These are phyloP conservation scores for Calosoma granatense DNA, from an alignment of 1,140 invertebrate species.

Conservation along the genomic window DNA sequence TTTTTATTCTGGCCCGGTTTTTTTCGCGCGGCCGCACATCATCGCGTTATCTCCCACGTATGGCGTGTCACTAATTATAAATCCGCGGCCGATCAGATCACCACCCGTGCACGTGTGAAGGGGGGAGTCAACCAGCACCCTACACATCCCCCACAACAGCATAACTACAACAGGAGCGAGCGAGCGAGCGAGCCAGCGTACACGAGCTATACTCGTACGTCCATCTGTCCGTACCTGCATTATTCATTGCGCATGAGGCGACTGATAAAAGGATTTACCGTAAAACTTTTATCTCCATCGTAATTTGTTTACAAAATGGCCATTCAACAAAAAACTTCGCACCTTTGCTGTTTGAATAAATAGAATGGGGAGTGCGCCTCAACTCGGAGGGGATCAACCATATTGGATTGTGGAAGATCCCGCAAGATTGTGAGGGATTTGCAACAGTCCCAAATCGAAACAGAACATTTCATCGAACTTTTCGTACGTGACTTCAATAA, in stretches of 20 bases:
- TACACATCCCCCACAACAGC: too few species aligned
- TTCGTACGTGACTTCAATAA: constrained; percentile 33
- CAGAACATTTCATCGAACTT: constrained; percentile 34
- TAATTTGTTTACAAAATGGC: constrained; percentile 34
- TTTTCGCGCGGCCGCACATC: background rate
- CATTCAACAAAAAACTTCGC: constrained; percentile 18
- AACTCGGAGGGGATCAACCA: constrained; percentile 21
- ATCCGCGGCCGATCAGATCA: too few species aligned
- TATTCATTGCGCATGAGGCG: constrained; percentile 27
- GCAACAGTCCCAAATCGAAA: constrained; percentile 33
- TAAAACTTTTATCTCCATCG: constrained; percentile 32
- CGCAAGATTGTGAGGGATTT: constrained; percentile 35
- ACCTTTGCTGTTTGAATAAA: constrained; percentile 30
- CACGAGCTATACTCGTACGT: background rate
- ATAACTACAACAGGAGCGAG: too few species aligned
- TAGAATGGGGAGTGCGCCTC: constrained; percentile 20
- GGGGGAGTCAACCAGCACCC: too few species aligned
- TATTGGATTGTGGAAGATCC: constrained; percentile 35
- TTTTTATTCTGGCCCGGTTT: background rate
- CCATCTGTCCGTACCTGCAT: constrained; percentile 22
- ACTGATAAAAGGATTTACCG: constrained; percentile 31
- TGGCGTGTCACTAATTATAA: too few species aligned
- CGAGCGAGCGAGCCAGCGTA: too few species aligned
- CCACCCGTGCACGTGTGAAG: too few species aligned
- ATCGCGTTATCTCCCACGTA: background rate